Percentiles rank a stretch among this genome's conserved stretches.
phyloP scores from a whole-genome alignment of 1,140 invertebrate genomes.

The Adoxophyes honmai region DNA sequence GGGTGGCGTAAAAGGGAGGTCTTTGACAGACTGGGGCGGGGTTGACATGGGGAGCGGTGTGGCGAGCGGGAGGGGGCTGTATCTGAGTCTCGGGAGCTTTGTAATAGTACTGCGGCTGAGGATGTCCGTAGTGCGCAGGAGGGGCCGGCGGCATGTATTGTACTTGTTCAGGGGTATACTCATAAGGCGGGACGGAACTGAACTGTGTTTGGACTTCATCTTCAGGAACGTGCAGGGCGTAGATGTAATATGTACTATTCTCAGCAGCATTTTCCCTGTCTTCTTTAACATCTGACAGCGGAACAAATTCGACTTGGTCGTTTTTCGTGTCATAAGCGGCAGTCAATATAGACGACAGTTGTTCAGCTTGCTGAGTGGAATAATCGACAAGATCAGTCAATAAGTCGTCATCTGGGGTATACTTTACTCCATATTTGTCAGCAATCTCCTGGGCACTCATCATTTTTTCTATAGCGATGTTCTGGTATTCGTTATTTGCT shows the following conservation, averaged over 20 bases:
- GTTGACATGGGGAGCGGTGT: too few species aligned
- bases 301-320: constrained; percentile 20
- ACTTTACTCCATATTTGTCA: constrained; percentile 62
- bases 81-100: constrained; percentile 48
- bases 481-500: constrained; percentile 64
- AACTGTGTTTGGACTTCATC: constrained; percentile 19
- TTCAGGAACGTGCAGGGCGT: constrained; percentile 23
- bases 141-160: constrained; percentile 15
- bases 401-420: constrained; percentile 60
- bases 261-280: background rate
- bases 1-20: constrained; percentile 34
- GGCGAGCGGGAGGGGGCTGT: constrained; percentile 25
- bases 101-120: constrained; percentile 29
- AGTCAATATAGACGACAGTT: constrained; percentile 51
- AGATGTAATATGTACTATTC: constrained; percentile 25
- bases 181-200: constrained; percentile 17
- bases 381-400: constrained; percentile 52
- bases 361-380: constrained; percentile 56
- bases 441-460: constrained; percentile 70
- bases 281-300: constrained; percentile 16
- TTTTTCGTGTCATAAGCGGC: constrained; percentile 34
- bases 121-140: constrained; percentile 28
- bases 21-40: constrained; percentile 36
- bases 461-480: constrained; percentile 69
- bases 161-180: constrained; percentile 19